A percentile compares a stretch with the other conserved stretches of the same genome.
phyloP scores from a whole-genome alignment of 1,140 invertebrate species.

The Heliconius hewitsoni region DNA sequence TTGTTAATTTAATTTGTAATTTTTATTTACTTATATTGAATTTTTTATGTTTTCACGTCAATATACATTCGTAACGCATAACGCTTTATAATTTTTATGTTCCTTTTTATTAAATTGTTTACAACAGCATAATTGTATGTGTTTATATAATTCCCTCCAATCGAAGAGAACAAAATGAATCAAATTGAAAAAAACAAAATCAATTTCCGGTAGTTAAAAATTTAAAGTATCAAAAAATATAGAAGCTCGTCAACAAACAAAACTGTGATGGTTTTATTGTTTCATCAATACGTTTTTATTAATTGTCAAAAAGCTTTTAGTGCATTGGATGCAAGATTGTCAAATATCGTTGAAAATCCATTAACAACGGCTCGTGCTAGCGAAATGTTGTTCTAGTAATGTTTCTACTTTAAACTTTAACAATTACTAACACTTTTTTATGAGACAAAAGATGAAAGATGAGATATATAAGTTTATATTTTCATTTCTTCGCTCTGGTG shows the following conservation, averaged over 20 bases:
- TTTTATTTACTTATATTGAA: too few species aligned
- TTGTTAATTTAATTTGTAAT: too few species aligned
- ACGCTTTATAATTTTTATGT: too few species aligned
- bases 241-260: not conserved
- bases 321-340: conserved; percentile 58
- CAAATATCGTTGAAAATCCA: conserved; percentile 66
- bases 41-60: too few species aligned
- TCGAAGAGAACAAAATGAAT: too few species aligned
- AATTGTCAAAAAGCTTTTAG: conserved; percentile 77
- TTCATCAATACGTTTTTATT: conserved; percentile 40
- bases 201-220: not conserved
- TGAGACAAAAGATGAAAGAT: too few species aligned
- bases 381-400: conserved; percentile 11
- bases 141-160: too few species aligned
- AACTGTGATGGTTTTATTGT: not conserved
- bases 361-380: conserved; percentile 48
- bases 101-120: too few species aligned
- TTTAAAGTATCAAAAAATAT: not conserved
- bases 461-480: too few species aligned
- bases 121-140: too few species aligned
- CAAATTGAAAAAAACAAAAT: not conserved
- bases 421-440: not conserved
- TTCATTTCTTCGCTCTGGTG: too few species aligned
- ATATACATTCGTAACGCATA: too few species aligned
- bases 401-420: not conserved